Base-by-base conservation (phyloP, 2,113 vertebrate species). In the Procavia capensis region DNA sequence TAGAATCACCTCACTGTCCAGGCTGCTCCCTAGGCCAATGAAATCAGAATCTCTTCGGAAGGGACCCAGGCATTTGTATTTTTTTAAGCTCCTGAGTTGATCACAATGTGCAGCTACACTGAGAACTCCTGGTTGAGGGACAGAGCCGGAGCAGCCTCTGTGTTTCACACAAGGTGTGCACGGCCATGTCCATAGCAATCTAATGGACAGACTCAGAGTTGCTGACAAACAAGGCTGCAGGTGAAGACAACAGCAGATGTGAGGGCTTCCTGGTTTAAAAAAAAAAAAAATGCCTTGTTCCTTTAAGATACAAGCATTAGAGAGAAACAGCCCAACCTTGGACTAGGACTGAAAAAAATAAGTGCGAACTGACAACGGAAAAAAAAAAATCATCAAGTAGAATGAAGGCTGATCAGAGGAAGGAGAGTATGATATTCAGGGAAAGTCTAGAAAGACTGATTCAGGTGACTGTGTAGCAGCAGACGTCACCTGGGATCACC, bases 171-270 rank as follows among this genome's bases (percentile, higher is more conserved):
- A 27, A 29, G 20, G 41, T 29, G 43, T 0, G 0, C 5, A 29
- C 9, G 34, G 9, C 25, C 8, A 19, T 66, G 31, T 63, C 22
- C 4, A 29, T 39, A 84, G 39, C 59, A 57, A n/a, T 45, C 10
- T n/a, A 7, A 7, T 25, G 27, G 39, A 45, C 41, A 45, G 41
- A 31, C 10, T 64, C 29, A 13, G 29, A 59, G 57, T 19, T 22
- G 57, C 24, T 27, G 39, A 84, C 14, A 9, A 29, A 31, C 0
- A 0, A 7, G 6, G 50, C 3, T 43, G 43, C 5, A 25, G n/a
- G 79, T 39, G 3, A 25, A 91, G 36, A 24, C 70, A 66, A 43
- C 29, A n/a, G 63, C 24, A 20, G 63, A 66, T 29, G 29, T 85
- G 61, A 34, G 61, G 34, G 1, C 43, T 19, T 13, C 25, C 34